Percentiles rank a stretch among this genome's conserved stretches.
These are phyloP conservation scores for Melanogrammus aeglefinus DNA, from an alignment of 2,797 vertebrate genomes.

Conservation along the genomic window DNA sequence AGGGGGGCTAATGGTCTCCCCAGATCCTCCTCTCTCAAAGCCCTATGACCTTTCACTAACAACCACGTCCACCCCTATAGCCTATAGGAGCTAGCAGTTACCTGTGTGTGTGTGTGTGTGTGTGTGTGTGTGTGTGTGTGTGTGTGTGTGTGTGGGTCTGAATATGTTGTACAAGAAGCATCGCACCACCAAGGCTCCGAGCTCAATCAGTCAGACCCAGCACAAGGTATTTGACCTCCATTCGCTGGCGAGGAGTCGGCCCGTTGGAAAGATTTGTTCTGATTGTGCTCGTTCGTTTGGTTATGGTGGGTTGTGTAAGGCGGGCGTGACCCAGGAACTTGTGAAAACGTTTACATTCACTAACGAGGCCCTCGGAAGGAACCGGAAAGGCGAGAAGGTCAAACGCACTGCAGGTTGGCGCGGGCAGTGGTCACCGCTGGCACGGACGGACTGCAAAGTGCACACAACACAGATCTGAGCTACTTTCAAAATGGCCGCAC, in stretches of 20 bases:
- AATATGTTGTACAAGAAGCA: not conserved
- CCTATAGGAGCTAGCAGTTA: too few species aligned
- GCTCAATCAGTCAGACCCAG: not conserved
- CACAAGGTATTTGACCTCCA: not conserved
- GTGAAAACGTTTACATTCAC: not conserved
- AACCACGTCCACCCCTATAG: constrained; percentile 23
- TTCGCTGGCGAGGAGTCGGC: not conserved
- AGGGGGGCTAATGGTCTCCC: constrained; percentile 56
- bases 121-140: too few species aligned
- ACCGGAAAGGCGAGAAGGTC: too few species aligned
- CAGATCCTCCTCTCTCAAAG: constrained; percentile 34
- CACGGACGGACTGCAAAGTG: not conserved
- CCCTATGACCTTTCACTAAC: constrained; percentile 41
- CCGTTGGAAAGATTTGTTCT: not conserved
- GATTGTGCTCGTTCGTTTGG: too few species aligned
- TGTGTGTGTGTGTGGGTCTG: too few species aligned
- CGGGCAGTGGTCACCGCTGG: not conserved
- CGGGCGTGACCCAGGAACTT: not conserved
- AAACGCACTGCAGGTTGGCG: not conserved
- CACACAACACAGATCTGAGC: not conserved
- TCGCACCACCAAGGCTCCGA: not conserved
- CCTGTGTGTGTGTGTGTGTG: too few species aligned
- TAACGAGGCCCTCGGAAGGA: not conserved
- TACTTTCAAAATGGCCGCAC: not conserved
- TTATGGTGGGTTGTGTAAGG: not conserved